phyloP scores from a whole-genome alignment of 1,140 invertebrate genomes.

The Cryptotermes secundus region DNA sequence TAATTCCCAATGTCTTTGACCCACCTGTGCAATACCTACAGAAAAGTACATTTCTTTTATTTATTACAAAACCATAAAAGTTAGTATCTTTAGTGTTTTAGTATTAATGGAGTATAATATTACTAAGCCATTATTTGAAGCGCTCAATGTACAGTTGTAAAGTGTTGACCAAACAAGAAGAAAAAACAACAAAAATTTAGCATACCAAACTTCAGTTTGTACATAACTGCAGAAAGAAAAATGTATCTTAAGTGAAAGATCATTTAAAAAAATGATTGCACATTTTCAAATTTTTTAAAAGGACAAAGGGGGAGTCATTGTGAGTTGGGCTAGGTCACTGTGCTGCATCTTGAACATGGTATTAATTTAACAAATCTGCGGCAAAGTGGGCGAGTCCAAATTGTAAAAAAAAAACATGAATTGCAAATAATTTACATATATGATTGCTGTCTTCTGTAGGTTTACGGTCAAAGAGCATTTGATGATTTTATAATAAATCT shows the following conservation, averaged over 20 bases:
- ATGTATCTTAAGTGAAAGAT: slow-evolving; percentile 34
- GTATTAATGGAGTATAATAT: slow-evolving; percentile 30
- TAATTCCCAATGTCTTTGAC: slow-evolving; percentile 24
- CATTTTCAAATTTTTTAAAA: slow-evolving; percentile 30
- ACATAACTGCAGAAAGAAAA: slow-evolving; percentile 31
- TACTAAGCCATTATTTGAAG: slow-evolving; percentile 36
- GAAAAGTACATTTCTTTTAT: slow-evolving; percentile 33
- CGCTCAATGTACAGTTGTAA: slow-evolving; percentile 43
- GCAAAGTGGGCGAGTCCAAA: slow-evolving; percentile 16
- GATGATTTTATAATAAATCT: slow-evolving; percentile 45
- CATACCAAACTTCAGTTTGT: slow-evolving; percentile 38
- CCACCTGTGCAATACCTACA: slow-evolving; percentile 37
- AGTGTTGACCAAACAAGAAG: slow-evolving; percentile 39
- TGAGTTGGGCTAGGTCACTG: slow-evolving; percentile 15
- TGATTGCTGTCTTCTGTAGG: slow-evolving; percentile 42
- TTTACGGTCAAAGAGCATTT: slow-evolving; percentile 42
- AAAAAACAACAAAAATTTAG: slow-evolving; percentile 23
- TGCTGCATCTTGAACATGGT: slow-evolving; percentile 18
- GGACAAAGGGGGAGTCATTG: slow-evolving; percentile 6
- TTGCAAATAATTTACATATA: slow-evolving; percentile 40
- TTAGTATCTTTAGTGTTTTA: slow-evolving; percentile 40
- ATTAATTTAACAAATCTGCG: slow-evolving; percentile 26
- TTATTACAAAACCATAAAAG: slow-evolving; percentile 35
- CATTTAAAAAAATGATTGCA: slow-evolving; percentile 35
- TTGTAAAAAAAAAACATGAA: slow-evolving; percentile 30